A percentile compares a stretch with the other conserved stretches of the same genome.
These are phyloP conservation scores for Mycetomoellerius zeteki DNA, from an alignment of 1,140 invertebrate species.

Conservation along the genomic window DNA sequence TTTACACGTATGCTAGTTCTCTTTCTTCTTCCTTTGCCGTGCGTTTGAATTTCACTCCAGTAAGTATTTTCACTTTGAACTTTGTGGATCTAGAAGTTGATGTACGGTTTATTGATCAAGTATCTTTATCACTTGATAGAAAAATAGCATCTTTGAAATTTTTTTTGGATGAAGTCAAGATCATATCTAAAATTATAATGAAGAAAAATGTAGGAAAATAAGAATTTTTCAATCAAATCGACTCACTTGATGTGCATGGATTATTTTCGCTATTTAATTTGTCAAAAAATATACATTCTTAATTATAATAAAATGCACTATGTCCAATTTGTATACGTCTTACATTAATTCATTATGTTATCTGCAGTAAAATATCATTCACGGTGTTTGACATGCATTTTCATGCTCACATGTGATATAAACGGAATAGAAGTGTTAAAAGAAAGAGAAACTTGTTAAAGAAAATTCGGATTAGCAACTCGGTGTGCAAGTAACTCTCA, in stretches of 20 bases:
- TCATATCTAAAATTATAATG: not conserved
- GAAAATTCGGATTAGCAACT: conserved; percentile 26
- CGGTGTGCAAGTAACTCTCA: not conserved
- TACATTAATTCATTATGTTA: conserved; percentile 14
- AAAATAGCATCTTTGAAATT: not conserved
- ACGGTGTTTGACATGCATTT: not conserved
- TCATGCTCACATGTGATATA: not conserved
- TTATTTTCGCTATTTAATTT: not conserved
- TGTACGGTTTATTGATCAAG: not conserved
- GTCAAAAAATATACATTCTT: conserved; percentile 7
- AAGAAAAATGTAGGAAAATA: not conserved
- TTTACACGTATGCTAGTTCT: no score
- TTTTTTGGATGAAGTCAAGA: not conserved
- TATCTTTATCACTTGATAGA: not conserved
- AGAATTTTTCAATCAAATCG: not conserved
- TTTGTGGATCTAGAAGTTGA: not conserved
- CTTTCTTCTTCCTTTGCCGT: no score
- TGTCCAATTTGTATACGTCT: not conserved
- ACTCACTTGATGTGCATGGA: not conserved
- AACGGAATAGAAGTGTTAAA: not conserved
- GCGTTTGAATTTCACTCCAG: not conserved
- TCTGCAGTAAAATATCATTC: not conserved
- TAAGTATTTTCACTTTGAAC: not conserved
- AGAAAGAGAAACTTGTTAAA: not conserved
- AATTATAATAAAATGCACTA: conserved; percentile 27